Evolutionary conservation across 2,888 invertebrate species (phyloP), one percentile per base, ranked within the genome.

Genomic region (Conomelus anceps): DNA sequence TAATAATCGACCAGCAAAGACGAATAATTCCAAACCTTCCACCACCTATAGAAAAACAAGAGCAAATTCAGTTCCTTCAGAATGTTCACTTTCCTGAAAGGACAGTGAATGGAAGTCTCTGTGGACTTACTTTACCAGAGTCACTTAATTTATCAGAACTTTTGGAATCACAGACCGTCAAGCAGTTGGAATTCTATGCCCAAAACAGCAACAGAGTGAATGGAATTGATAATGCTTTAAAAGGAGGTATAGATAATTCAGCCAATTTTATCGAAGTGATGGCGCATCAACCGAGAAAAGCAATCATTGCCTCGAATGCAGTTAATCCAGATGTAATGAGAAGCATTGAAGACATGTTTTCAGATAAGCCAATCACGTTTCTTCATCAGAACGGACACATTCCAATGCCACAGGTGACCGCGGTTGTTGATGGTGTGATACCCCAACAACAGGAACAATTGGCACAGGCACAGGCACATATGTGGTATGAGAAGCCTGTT

Each of bases 61-160:
- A 94, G 91, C 94, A 94, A 89, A 94, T 95, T 90, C 95, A 95
- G 91, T 95, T 95, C 92, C 93, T 95, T 89, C 94, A 94, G 91
- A 95, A 95, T 92, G 95, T 95, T 4, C 95, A 95, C 92, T 94
- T 94, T 91, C 94, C 94, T 0, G 94, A 94, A 92, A 92, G 93
- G 34, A 92, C 92, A 89, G 89, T 89, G 24, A 87, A 87, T 90
- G 89, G 85, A 17, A 23, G 20, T 85, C 24, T 85, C 20, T 24
- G 23, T 85, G 85, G 24, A 22, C 17, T 34, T 17, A 13, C 34
- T 34, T 13, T 63, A 63, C 63, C 63, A 63, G 63, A 63, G 63
- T n/a, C 63, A n/a, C 63, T 63, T n/a, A 63, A 63, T 63, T n/a
- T 63, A n/a, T 63, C 63, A 4, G 63, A 63, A n/a, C 63, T 63